These are phyloP conservation scores for Orientallactaga bullata DNA, from an alignment of 2,113 vertebrate genomes.

Conservation along the genomic window DNA sequence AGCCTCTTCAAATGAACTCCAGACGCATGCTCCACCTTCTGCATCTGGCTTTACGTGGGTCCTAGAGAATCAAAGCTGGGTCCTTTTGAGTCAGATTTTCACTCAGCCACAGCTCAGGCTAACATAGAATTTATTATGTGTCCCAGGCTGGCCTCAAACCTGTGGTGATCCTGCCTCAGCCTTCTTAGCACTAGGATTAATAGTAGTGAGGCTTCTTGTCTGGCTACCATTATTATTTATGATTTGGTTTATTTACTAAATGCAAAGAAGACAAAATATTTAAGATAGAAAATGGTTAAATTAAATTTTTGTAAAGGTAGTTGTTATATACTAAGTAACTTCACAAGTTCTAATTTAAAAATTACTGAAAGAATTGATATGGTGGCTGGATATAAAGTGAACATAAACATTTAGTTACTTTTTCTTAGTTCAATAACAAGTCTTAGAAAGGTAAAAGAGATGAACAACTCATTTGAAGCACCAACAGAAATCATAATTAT, in stretches of 20 bases:
- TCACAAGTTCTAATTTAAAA: background rate
- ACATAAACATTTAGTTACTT: slow-evolving; percentile 12
- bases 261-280: background rate
- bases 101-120: too few species aligned
- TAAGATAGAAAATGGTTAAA: slow-evolving; percentile 10
- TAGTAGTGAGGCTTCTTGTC: background rate
- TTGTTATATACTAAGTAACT: slow-evolving; percentile 9
- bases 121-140: too few species aligned
- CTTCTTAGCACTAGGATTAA: too few species aligned
- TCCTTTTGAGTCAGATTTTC: too few species aligned
- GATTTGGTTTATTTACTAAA: slow-evolving; percentile 42
- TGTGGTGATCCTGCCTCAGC: too few species aligned
- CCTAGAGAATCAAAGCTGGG: too few species aligned
- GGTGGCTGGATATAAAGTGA: slow-evolving; percentile 17
- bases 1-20: too few species aligned
- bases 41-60: too few species aligned
- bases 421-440: slow-evolving; percentile 37
- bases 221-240: background rate
- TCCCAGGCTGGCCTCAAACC: background rate
- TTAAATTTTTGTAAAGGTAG: slow-evolving; percentile 4
- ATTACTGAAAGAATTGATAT: slow-evolving; percentile 33
- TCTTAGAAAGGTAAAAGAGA: slow-evolving; percentile 23
- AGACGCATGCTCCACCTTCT: too few species aligned
- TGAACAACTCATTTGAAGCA: background rate
- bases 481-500: slow-evolving; percentile 27